Percentiles rank a stretch among this genome's conserved stretches.
These are phyloP conservation scores for Orchestes rusci DNA, from an alignment of 2,888 invertebrate genomes.

Conservation along the genomic window DNA sequence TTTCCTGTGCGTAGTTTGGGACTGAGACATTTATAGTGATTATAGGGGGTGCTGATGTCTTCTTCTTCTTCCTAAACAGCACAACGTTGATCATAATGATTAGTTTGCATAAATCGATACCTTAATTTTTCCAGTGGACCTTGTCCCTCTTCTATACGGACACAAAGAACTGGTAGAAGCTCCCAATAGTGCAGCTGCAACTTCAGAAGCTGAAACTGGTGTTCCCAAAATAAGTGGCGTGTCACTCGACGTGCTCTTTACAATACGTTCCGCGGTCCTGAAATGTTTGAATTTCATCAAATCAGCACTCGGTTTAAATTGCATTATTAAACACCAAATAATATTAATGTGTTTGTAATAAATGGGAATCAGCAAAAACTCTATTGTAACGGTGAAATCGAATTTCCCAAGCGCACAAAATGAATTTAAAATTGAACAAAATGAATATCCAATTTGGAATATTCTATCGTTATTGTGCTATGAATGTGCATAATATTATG, in stretches of 20 bases:
- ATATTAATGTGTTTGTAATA: too few species aligned
- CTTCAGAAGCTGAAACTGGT: slow-evolving; percentile 49
- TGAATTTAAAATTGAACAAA: too few species aligned
- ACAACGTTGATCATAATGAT: not conserved
- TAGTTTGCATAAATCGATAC: too few species aligned
- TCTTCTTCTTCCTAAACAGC: slow-evolving; percentile 42
- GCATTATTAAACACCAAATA: too few species aligned
- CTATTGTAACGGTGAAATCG: too few species aligned
- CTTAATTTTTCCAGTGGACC: slow-evolving; percentile 17
- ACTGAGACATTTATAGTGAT: slow-evolving; percentile 65
- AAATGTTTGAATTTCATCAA: too few species aligned
- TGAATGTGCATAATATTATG: too few species aligned
- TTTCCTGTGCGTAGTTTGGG: slow-evolving; percentile 47
- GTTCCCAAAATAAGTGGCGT: slow-evolving; percentile 43
- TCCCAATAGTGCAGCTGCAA: slow-evolving; percentile 48
- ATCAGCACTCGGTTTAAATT: too few species aligned
- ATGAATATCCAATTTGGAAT: too few species aligned
- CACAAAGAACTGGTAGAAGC: slow-evolving; percentile 48
- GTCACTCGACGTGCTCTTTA: slow-evolving; percentile 47
- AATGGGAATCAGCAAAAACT: too few species aligned
- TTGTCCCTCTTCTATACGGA: slow-evolving; percentile 34
- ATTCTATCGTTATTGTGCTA: too few species aligned
- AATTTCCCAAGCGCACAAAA: too few species aligned
- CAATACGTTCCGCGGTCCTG: slow-evolving; percentile 30
- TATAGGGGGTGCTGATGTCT: slow-evolving; percentile 67